phyloP scores from a whole-genome alignment of 2,797 vertebrate species.

The Typhlichthys subterraneus region DNA sequence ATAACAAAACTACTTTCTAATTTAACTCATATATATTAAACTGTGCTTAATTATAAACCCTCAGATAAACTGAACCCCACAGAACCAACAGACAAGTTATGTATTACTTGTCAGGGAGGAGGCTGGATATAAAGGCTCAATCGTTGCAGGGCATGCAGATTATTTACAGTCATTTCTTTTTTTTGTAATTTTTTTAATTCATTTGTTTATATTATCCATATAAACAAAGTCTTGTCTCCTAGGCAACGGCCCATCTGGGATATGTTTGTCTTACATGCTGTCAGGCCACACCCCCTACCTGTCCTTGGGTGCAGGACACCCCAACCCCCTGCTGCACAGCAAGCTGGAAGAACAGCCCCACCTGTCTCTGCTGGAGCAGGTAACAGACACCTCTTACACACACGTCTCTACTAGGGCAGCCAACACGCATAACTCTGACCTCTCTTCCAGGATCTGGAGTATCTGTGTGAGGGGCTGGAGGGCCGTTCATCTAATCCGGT shows the following conservation, averaged over 20 bases:
- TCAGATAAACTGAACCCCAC: too few species aligned
- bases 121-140: too few species aligned
- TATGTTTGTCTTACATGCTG: constrained; percentile 82
- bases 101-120: too few species aligned
- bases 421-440: neutral
- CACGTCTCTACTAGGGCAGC: neutral
- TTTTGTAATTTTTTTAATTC: too few species aligned
- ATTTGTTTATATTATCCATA: too few species aligned
- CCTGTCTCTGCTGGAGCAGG: constrained; percentile 79
- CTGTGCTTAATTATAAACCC: too few species aligned
- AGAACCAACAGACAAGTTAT: too few species aligned
- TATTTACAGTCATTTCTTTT: too few species aligned
- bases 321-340: constrained; percentile 77
- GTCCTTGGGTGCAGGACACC: constrained; percentile 68
- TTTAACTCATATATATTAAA: too few species aligned
- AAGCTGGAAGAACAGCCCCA: constrained; percentile 74
- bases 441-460: constrained; percentile 75
- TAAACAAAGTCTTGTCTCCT: neutral
- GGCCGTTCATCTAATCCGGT: constrained; percentile 82
- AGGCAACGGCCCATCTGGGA: constrained; percentile 84
- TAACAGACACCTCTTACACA: constrained; percentile 27
- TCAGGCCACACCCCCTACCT: constrained; percentile 82
- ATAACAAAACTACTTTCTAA: too few species aligned
- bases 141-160: too few species aligned
- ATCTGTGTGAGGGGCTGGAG: constrained; percentile 81